Evolutionary conservation across 2,888 invertebrate genomes (phyloP), one percentile per base, ranked within the genome.

Genomic region (Hedya salicella): DNA sequence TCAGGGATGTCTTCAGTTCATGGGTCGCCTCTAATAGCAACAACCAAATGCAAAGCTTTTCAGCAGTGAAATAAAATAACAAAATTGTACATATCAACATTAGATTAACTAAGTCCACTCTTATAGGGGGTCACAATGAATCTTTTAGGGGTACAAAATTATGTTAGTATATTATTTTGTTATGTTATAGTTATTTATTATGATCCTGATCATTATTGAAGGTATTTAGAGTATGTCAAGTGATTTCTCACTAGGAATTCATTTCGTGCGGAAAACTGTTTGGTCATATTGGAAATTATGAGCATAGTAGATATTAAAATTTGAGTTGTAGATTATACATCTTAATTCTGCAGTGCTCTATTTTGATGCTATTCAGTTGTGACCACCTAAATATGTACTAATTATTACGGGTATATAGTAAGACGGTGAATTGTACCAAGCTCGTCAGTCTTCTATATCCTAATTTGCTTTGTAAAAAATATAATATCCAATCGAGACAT

Each of bases 11-110:
- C 71, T 97, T 97, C 93, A 96, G 95, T 83, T 96, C 96, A 70
- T 97, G 97, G 97, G 97, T 97, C 81, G 96, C 96, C 70, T 95
- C 96, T 79, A 96, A 97, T 93, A 96, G 96, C 93, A 96, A 96
- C 89, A 95, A 94, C 90, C 94, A 95, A 88, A 94, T 95, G 85
- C 96, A 96, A 91, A 95, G 95, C 86, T 96, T 95, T 87, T 95
- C 96, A 72, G 95, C 96, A 75, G 96, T 96, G 78, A 96, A 96
- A 93, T 96, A 96, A 88, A 79, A 50, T 59, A 64, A 59, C 57
- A 65, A 67, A 25, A 54, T 70, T 73, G 72, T 73, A 71, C 77
- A 78, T 76, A 77, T 78, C 74, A 68, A 69, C 63, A 48, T 67
- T 54, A 57, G 56, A 36, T 49, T 25, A 61, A 60, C 66, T 60